Evolutionary conservation across 2,113 vertebrate genomes (phyloP), one percentile per base, ranked within the genome.

Genomic region (Vidua macroura): DNA sequence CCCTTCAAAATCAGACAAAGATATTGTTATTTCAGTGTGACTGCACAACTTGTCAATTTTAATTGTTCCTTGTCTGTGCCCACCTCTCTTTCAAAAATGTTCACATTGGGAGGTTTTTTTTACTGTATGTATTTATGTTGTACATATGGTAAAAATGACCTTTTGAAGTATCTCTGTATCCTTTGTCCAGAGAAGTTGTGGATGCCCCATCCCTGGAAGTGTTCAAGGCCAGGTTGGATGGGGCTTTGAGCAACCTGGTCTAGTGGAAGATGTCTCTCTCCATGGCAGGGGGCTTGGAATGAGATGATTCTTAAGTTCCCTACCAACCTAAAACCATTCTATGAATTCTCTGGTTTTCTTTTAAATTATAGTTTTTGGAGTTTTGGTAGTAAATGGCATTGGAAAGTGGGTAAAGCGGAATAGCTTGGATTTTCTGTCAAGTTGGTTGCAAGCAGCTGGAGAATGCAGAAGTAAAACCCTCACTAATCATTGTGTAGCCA

Each of bases 1-100:
- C 90, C 97, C 99, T 99, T 49, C 10, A 83, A 73, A 94, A 78
- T 63, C 20, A 94, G n/a, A 95, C 58, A 70, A 37, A 89, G 30
- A 46, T 12, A 79, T 43, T 86, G 23, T 91, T 93, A 92, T 68
- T 88, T 22, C n/a, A 58, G 30, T 41, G 8, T 48, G 27, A 41
- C 48, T 48, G 17, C 28, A 8, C 18, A 60, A 58, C 30, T 68
- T 10, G 0, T 7, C 9, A 17, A 2, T 73, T 91, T 58, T 87
- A 75, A 43, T 39, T 41, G 55, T 84, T 53, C 12, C 2, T 83
- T 80, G 27, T 73, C 33, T 66, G 9, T 82, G 62, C 18, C 62
- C 77, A n/a, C 3, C 30, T 64, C 39, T 31, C 23, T 60, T 41
- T 20, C 12, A 86, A 83, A 90, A 72, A 28, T 58, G 12, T 80